Percentiles rank a stretch among this genome's conserved stretches.
Conservation (phyloP, 2,888 invertebrate genomes). For the Steinernema scapterisci region DNA sequence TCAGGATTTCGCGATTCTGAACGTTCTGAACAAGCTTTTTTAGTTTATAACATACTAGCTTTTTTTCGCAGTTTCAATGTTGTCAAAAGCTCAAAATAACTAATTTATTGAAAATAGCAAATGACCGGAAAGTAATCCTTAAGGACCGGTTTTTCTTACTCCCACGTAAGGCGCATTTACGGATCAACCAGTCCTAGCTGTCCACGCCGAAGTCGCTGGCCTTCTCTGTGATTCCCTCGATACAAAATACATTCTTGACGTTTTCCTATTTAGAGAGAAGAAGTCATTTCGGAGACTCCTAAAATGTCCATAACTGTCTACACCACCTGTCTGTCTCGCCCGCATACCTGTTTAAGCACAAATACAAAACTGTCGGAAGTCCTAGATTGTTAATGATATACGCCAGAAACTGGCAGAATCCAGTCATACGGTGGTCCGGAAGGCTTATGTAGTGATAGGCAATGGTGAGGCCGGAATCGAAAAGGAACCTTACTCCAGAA, state of each 20-base stretch:
- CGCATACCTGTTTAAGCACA: background rate
- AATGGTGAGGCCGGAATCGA: background rate
- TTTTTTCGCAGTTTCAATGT: no score
- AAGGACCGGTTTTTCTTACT: no score
- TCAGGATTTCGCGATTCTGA: no score
- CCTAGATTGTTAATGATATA: background rate
- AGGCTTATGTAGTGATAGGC: background rate
- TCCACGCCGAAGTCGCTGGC: background rate
- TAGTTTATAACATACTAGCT: no score
- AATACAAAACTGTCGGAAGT: background rate
- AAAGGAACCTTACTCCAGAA: background rate
- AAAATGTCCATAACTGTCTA: background rate
- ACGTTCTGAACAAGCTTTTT: no score
- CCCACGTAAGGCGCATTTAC: no score
- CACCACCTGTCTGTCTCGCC: no score
- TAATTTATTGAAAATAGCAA: no score
- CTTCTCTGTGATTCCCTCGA: background rate
- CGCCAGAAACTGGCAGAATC: background rate
- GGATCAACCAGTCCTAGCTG: no score
- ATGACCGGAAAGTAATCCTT: no score
- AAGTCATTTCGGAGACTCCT: background rate
- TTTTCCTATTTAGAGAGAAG: background rate
- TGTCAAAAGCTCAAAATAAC: no score
- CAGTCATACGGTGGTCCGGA: background rate
- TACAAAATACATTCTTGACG: background rate